Evolutionary conservation across 2,888 invertebrate species (phyloP).

Genomic region (Coremacera marginata): DNA sequence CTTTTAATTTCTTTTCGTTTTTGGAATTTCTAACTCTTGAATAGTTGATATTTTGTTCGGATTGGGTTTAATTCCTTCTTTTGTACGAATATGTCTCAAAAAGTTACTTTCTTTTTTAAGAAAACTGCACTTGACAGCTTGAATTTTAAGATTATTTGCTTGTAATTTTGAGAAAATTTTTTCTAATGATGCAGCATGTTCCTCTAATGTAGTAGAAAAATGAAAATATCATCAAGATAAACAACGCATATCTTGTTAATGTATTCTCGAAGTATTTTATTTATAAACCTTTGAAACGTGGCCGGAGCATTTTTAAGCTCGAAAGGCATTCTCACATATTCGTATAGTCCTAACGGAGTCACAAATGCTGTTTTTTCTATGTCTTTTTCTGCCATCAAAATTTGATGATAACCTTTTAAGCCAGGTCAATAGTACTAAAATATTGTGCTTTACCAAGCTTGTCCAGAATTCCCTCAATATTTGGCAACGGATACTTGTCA

Average conservation of each 20-base stretch:
- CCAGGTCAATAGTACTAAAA: slow-evolving; percentile 42
- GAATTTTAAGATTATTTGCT: too few species aligned
- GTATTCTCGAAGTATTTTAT: slow-evolving; percentile 7
- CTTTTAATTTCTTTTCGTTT: too few species aligned
- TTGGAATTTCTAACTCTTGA: too few species aligned
- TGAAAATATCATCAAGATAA: too few species aligned
- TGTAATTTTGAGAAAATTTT: too few species aligned
- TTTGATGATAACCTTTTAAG: slow-evolving; percentile 39
- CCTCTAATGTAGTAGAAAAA: too few species aligned
- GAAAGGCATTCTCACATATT: slow-evolving; percentile 42
- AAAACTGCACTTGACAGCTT: too few species aligned
- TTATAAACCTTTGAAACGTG: slow-evolving; percentile 52
- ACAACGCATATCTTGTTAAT: slow-evolving; percentile 5
- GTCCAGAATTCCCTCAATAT: slow-evolving; percentile 39
- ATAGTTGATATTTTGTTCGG: too few species aligned
- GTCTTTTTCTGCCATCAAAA: slow-evolving; percentile 38
- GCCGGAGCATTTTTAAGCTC: slow-evolving; percentile 58
- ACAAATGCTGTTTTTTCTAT: slow-evolving; percentile 44
- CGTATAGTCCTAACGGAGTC: slow-evolving; percentile 34
- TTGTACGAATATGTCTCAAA: too few species aligned
- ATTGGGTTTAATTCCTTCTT: too few species aligned
- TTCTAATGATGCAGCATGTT: too few species aligned
- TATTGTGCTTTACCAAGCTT: slow-evolving; percentile 41
- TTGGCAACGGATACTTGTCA: slow-evolving; percentile 45
- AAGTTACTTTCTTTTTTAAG: too few species aligned